These are phyloP conservation scores for Ischnura elegans DNA, from an alignment of 2,888 invertebrate genomes.

Conservation along the genomic window DNA sequence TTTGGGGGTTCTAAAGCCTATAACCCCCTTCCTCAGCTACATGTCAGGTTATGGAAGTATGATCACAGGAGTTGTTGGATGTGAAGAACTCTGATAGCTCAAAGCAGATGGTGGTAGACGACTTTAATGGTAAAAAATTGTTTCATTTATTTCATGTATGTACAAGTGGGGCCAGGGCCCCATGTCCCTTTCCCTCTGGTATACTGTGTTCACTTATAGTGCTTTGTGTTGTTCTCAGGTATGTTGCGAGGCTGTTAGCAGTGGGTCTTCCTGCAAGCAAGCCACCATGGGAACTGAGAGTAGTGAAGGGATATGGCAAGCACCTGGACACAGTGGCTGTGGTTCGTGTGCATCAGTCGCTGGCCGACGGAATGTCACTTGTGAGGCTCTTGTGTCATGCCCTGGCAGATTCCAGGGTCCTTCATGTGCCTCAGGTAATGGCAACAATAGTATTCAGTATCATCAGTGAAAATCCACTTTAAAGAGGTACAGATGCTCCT, in stretches of 20 bases:
- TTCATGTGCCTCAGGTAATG: constrained; percentile 73
- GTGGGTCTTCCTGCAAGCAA: constrained; percentile 76
- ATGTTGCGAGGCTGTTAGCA: constrained; percentile 77
- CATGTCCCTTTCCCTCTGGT: no score
- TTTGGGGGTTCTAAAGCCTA: no score
- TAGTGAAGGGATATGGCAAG: constrained; percentile 77
- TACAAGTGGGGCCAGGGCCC: no score
- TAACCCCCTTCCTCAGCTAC: no score
- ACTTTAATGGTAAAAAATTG: no score
- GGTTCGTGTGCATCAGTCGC: constrained; percentile 79
- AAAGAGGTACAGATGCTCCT: no score
- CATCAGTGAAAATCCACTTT: no score
- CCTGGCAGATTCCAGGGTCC: constrained; percentile 75
- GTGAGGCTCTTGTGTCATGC: constrained; percentile 77
- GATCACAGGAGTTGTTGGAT: no score
- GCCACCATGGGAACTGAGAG: constrained; percentile 80
- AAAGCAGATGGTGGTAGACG: no score
- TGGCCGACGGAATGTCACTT: constrained; percentile 80
- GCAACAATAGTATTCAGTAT: background rate
- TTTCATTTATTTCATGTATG: no score
- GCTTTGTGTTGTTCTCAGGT: constrained; percentile 70
- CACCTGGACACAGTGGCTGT: constrained; percentile 77
- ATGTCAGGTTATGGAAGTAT: no score
- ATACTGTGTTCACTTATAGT: background rate
- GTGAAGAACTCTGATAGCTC: no score